Percentiles rank a stretch among this genome's conserved stretches.
These are phyloP conservation scores for Nothocercus nigrocapillus DNA, from an alignment of 2,113 vertebrate genomes.

Conservation along the genomic window DNA sequence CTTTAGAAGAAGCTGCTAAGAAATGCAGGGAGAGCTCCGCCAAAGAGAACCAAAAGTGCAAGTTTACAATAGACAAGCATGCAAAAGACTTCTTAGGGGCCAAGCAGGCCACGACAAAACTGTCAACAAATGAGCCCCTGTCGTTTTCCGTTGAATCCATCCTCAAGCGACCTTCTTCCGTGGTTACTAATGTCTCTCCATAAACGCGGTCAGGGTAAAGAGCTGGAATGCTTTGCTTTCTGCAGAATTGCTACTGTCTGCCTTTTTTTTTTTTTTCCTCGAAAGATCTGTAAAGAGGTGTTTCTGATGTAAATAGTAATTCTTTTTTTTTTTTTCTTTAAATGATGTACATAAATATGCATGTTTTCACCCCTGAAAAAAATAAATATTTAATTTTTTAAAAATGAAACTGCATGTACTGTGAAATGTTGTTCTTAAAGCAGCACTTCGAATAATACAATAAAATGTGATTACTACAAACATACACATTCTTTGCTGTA, in stretches of 20 bases:
- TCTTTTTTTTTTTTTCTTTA: background rate
- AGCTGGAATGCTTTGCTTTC: conserved; percentile 36
- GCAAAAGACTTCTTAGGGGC: conserved; percentile 83
- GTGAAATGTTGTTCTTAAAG: conserved; percentile 46
- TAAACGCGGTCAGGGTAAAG: conserved; percentile 46
- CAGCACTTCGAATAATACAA: conserved; percentile 38
- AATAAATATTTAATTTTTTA: conserved; percentile 65
- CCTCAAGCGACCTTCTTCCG: conserved; percentile 87
- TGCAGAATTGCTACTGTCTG: conserved; percentile 4
- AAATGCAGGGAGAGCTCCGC: conserved; percentile 84
- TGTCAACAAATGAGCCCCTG: conserved; percentile 83
- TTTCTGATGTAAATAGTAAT: conserved; percentile 66
- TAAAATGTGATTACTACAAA: conserved; percentile 58
- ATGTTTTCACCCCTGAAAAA: conserved; percentile 69
- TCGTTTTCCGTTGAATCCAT: conserved; percentile 98
- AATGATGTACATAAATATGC: conserved; percentile 64
- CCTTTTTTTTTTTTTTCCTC: background rate
- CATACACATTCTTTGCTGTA: background rate
- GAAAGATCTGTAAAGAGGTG: conserved; percentile 49
- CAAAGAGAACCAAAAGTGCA: conserved; percentile 82
- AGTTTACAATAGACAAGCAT: conserved; percentile 80
- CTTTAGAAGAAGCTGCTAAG: conserved; percentile 86
- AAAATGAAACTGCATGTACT: conserved; percentile 42
- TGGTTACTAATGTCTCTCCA: conserved; percentile 84
- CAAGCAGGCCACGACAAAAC: conserved; percentile 86